phyloP scores from a whole-genome alignment of 2,888 invertebrate species.

The Caenorhabditis wallacei region DNA sequence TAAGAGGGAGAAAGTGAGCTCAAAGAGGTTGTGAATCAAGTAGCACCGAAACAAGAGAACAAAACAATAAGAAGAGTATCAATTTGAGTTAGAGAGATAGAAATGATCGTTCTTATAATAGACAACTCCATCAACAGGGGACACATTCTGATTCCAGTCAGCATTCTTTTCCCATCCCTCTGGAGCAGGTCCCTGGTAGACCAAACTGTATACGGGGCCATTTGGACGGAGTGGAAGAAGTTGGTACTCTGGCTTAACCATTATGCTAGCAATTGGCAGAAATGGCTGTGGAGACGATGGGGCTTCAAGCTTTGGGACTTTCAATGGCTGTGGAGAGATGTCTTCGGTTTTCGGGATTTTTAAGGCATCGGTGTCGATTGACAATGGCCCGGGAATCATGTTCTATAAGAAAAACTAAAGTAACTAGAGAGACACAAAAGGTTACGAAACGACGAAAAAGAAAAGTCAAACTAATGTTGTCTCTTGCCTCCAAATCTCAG shows the following conservation, averaged over 20 bases:
- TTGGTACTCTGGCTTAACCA: not conserved
- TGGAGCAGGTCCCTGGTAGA: constrained; percentile 10
- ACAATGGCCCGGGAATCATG: too few relatives aligned
- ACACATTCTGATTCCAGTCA: not conserved
- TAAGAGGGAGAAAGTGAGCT: too few relatives aligned
- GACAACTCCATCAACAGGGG: not conserved
- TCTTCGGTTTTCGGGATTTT: not conserved
- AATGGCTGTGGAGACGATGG: not conserved
- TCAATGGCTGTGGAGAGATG: not conserved
- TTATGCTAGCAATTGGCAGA: not conserved
- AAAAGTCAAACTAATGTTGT: not conserved
- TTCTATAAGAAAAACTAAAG: not conserved
- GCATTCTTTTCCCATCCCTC: not conserved
- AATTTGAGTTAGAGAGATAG: not conserved
- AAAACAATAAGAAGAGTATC: too few relatives aligned
- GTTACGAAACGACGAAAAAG: not conserved
- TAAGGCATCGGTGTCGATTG: not conserved
- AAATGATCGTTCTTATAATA: constrained; percentile 1
- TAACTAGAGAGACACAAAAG: not conserved
- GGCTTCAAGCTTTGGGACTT: not conserved
- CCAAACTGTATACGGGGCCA: not conserved
- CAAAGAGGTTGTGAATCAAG: too few relatives aligned
- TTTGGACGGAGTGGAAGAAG: not conserved
- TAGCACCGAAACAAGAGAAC: too few relatives aligned
- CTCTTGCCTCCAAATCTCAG: too few relatives aligned